Conservation (phyloP, 2,888 invertebrate genomes). For the Acanthosepion lycidas region DNA sequence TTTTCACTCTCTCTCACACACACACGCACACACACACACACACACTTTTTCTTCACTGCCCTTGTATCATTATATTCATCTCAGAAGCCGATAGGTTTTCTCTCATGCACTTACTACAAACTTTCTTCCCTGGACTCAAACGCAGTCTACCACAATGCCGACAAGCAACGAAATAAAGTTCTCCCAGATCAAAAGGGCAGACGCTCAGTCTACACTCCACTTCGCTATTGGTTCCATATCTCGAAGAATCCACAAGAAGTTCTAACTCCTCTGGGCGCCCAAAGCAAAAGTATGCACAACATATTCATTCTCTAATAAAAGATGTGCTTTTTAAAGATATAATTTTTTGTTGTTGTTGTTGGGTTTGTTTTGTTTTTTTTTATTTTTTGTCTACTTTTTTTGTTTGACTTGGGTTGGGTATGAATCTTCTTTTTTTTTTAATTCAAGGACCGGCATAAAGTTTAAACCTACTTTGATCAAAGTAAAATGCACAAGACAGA, state of each 20-base stretch:
- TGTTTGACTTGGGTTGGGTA: too few species aligned
- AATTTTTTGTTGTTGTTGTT: not conserved
- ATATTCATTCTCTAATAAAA: not conserved
- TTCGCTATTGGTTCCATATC: not conserved
- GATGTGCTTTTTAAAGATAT: not conserved
- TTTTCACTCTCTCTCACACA: too few species aligned
- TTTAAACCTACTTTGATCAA: not conserved
- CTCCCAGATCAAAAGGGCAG: not conserved
- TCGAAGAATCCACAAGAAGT: not conserved
- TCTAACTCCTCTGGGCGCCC: not conserved
- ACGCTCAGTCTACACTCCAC: not conserved
- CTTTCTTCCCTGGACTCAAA: not conserved
- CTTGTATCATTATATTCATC: too few species aligned
- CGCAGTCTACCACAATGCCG: not conserved
- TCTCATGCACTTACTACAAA: too few species aligned
- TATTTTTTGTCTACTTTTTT: too few species aligned
- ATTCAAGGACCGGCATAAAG: not conserved
- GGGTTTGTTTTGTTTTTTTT: not conserved
- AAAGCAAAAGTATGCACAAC: not conserved
- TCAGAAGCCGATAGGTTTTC: too few species aligned
- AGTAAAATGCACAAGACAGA: too few species aligned
- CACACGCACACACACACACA: too few species aligned
- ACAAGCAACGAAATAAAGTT: not conserved
- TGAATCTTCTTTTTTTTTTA: too few species aligned
- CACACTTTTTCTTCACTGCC: too few species aligned